Percentiles rank a stretch among this genome's conserved stretches.
Conservation (phyloP, 2,888 invertebrate genomes). For the Tachina lurida region DNA sequence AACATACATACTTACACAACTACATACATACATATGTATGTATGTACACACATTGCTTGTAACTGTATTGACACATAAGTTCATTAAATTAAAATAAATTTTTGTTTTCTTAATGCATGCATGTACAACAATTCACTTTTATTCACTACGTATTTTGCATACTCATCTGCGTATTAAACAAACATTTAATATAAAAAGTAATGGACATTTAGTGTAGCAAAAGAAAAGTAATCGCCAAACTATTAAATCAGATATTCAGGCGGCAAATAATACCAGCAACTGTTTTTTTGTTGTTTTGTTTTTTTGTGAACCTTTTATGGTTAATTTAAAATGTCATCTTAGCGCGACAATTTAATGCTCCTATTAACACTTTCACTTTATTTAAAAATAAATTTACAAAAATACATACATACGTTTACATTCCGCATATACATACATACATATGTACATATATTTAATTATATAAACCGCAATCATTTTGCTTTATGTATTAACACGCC, state of each 20-base stretch:
- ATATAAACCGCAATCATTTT: constrained; percentile 46
- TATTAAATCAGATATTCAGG: constrained; percentile 52
- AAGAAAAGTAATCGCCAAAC: constrained; percentile 19
- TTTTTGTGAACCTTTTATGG: constrained; percentile 1
- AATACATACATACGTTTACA: no score
- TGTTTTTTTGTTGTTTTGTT: constrained; percentile 19
- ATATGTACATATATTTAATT: no score
- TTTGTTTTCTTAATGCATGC: constrained; percentile 16
- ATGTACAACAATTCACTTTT: constrained; percentile 18
- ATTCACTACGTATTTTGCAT: constrained; percentile 12
- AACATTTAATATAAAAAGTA: constrained; percentile 16
- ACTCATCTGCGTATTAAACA: background rate
- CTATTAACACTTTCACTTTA: constrained; percentile 68
- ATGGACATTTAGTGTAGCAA: constrained; percentile 42
- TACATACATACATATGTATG: background rate
- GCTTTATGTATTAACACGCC: background rate
- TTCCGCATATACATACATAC: background rate
- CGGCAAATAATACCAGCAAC: constrained; percentile 39
- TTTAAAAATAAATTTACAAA: background rate
- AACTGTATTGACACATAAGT: background rate
- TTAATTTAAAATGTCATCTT: constrained; percentile 33
- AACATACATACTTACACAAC: background rate
- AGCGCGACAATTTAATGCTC: constrained; percentile 36
- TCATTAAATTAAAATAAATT: background rate
- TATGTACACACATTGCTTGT: background rate